Percentiles rank a stretch among this genome's conserved stretches.
These are phyloP conservation scores for Pseudorectes ferrugineus DNA, from an alignment of 2,113 vertebrate genomes.

Conservation along the genomic window DNA sequence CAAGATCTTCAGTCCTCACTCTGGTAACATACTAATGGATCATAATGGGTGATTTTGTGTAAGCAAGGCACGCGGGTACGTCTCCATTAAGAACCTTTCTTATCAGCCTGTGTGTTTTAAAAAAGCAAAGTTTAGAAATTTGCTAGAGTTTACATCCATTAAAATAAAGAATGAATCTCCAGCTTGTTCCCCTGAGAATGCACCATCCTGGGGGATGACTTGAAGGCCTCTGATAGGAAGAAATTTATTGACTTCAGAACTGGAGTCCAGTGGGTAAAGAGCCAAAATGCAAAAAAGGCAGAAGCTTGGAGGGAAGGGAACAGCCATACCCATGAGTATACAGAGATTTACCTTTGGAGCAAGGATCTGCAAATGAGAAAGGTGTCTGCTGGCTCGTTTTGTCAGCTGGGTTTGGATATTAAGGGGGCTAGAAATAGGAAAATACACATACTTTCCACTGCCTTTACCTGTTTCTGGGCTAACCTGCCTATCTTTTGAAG, in stretches of 20 bases:
- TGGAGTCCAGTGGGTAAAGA: not conserved
- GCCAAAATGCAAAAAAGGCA: not conserved
- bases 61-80: not conserved
- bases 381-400: not conserved
- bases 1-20: constrained; percentile 12
- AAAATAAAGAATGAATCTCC: not conserved
- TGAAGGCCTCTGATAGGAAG: not conserved
- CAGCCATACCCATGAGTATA: not conserved
- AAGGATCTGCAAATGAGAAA: not conserved
- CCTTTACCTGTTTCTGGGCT: not conserved
- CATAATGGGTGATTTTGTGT: constrained; percentile 11
- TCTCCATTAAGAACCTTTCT: not conserved
- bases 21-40: constrained; percentile 1
- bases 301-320: not conserved
- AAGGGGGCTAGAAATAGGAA: not conserved
- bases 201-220: not conserved
- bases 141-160: not conserved
- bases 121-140: not conserved
- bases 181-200: not conserved
- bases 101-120: not conserved
- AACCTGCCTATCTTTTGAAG: not conserved
- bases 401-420: not conserved
- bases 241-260: not conserved
- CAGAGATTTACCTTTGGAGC: not conserved
- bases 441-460: not conserved